Percentiles rank a stretch among this genome's conserved stretches.
Evolutionary conservation across 2,888 invertebrate genomes (phyloP).

Genomic region (Coenonympha arcania): DNA sequence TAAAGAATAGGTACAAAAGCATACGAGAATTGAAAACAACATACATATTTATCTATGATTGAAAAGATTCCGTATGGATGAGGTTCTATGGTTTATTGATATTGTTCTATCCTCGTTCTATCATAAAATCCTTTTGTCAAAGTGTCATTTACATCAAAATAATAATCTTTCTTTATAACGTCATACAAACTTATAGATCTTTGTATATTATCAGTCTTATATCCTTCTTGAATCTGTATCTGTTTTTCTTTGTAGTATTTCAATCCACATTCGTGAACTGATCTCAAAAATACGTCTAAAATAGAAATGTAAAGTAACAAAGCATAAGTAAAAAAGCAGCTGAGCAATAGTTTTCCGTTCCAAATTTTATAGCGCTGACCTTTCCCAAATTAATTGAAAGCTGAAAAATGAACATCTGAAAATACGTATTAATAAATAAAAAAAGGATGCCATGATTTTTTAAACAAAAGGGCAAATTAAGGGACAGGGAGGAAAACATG

Average conservation of each 20-base stretch:
- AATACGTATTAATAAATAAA: too few relatives aligned
- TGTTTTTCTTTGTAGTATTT: neutral
- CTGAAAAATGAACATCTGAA: conserved; percentile 5
- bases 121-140: neutral
- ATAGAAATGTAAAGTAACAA: conserved; percentile 5
- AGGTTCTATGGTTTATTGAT: too few relatives aligned
- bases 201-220: too few relatives aligned
- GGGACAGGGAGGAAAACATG: too few relatives aligned
- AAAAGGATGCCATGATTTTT: too few relatives aligned
- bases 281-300: conserved; percentile 4
- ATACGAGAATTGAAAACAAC: too few relatives aligned
- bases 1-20: too few relatives aligned
- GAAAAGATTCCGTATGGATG: too few relatives aligned
- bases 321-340: neutral
- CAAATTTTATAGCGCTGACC: neutral
- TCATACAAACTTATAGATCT: too few relatives aligned
- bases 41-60: too few relatives aligned
- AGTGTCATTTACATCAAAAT: neutral
- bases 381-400: neutral
- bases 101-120: too few relatives aligned
- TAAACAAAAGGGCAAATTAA: too few relatives aligned
- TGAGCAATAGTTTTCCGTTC: neutral
- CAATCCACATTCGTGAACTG: neutral
- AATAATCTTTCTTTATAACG: neutral
- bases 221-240: neutral